Percentiles rank a stretch among this genome's conserved stretches.
These are phyloP conservation scores for Latheticus oryzae DNA, from an alignment of 2,888 invertebrate genomes.

Conservation along the genomic window DNA sequence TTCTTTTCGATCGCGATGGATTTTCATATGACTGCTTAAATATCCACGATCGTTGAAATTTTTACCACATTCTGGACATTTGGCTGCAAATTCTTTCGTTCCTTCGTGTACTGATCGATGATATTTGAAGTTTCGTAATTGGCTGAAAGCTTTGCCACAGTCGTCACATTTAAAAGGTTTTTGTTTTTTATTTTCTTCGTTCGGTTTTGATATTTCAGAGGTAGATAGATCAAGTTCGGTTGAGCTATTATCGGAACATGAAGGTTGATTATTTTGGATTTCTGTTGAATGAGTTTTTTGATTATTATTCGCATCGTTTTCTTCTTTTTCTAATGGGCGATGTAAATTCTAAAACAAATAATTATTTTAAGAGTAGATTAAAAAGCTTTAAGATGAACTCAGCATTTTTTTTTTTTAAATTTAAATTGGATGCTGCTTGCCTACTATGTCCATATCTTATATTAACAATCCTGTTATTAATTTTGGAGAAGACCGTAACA, in stretches of 20 bases:
- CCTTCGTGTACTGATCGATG: slow-evolving; percentile 84
- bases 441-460: no score
- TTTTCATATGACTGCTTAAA: slow-evolving; percentile 87
- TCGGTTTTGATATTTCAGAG: no score
- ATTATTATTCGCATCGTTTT: slow-evolving; percentile 58
- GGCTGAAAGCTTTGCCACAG: slow-evolving; percentile 85
- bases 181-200: slow-evolving; percentile 56
- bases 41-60: slow-evolving; percentile 87
- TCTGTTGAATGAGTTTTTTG: no score
- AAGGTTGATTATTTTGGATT: no score
- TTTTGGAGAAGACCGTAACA: slow-evolving; percentile 25
- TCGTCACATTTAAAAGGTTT: slow-evolving; percentile 78
- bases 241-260: no score
- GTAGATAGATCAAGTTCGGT: slow-evolving; percentile 31
- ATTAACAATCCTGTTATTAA: slow-evolving; percentile 19
- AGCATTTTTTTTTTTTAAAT: no score
- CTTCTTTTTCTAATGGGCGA: no score
- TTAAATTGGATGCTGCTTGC: no score
- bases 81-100: slow-evolving; percentile 82
- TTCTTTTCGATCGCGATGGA: slow-evolving; percentile 84
- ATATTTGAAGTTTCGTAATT: slow-evolving; percentile 86
- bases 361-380: no score
- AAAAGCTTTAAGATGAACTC: no score
- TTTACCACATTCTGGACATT: slow-evolving; percentile 82
- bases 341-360: slow-evolving; percentile 11